Percentiles rank a stretch among this genome's conserved stretches.
These are phyloP conservation scores for Plutella xylostella DNA, from an alignment of 2,888 invertebrate species.

Conservation along the genomic window DNA sequence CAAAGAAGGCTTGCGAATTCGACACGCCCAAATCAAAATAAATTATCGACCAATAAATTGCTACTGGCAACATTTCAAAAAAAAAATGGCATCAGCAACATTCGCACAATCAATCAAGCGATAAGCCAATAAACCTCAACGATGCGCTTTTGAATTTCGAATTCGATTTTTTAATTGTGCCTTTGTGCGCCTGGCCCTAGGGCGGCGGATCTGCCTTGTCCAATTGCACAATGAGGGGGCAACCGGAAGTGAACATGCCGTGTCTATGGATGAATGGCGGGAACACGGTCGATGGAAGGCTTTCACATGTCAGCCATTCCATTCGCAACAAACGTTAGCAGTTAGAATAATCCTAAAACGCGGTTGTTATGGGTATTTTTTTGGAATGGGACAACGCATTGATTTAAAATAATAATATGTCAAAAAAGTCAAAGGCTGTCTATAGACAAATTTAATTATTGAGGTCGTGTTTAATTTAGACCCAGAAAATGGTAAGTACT, in stretches of 20 bases:
- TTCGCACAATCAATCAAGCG: slow-evolving; percentile 70
- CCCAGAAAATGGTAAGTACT: too few species aligned
- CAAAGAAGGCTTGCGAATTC: slow-evolving; percentile 47
- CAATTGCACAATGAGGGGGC: slow-evolving; percentile 58
- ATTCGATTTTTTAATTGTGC: slow-evolving; percentile 60
- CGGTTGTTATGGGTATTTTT: too few species aligned
- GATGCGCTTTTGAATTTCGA: slow-evolving; percentile 67
- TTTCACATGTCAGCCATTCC: too few species aligned
- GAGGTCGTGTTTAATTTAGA: too few species aligned
- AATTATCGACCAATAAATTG: slow-evolving; percentile 45
- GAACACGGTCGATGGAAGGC: too few species aligned
- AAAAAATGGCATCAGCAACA: slow-evolving; percentile 33
- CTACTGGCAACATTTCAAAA: slow-evolving; percentile 30
- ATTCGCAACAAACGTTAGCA: too few species aligned
- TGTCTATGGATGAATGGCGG: slow-evolving; percentile 58
- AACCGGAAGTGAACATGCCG: slow-evolving; percentile 56
- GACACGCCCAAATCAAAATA: slow-evolving; percentile 69
- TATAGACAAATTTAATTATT: too few species aligned
- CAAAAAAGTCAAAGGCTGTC: too few species aligned
- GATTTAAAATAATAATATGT: too few species aligned
- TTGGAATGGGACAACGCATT: too few species aligned
- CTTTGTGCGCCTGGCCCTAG: slow-evolving; percentile 42
- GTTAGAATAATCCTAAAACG: too few species aligned
- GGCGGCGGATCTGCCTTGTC: slow-evolving; percentile 53
- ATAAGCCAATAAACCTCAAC: slow-evolving; percentile 71